Percentiles rank a stretch among this genome's conserved stretches.
Evolutionary conservation across 2,113 vertebrate genomes (phyloP).

Genomic region (Grammatotria lemairii): DNA sequence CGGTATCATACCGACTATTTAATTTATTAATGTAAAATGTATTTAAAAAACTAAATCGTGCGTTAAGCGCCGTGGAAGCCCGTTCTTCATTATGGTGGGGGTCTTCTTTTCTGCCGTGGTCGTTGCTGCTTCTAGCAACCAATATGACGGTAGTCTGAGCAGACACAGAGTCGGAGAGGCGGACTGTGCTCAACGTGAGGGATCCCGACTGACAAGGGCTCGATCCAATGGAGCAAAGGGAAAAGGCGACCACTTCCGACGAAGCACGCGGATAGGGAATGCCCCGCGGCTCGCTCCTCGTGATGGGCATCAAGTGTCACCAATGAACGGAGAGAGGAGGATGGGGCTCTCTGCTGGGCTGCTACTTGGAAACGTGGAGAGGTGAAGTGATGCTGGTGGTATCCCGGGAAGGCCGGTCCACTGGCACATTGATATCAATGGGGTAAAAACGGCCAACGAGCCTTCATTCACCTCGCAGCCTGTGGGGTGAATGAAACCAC

Average conservation of each 20-base stretch:
- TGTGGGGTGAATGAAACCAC: background rate
- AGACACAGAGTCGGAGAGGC: constrained; percentile 51
- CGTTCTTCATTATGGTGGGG: constrained; percentile 46
- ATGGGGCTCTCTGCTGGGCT: constrained; percentile 30
- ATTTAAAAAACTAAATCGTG: background rate
- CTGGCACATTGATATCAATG: constrained; percentile 15
- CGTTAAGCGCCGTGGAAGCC: background rate
- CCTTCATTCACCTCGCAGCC: background rate
- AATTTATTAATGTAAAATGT: background rate
- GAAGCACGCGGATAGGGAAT: constrained; percentile 39
- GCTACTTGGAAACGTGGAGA: constrained; percentile 72
- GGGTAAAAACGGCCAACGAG: background rate
- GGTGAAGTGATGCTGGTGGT: constrained; percentile 51
- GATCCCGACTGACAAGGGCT: constrained; percentile 40
- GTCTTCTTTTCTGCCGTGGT: constrained; percentile 33
- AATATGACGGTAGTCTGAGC: constrained; percentile 64
- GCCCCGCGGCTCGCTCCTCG: background rate
- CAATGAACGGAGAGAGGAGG: constrained; percentile 45
- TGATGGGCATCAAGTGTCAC: constrained; percentile 47
- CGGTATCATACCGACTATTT: constrained; percentile 56
- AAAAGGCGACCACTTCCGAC: constrained; percentile 41
- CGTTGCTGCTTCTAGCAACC: constrained; percentile 61
- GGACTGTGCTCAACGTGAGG: constrained; percentile 35
- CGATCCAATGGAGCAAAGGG: constrained; percentile 46
- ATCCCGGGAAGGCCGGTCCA: background rate